Evolutionary conservation across 2,888 invertebrate genomes (phyloP).

Genomic region (Netelia inedita): DNA sequence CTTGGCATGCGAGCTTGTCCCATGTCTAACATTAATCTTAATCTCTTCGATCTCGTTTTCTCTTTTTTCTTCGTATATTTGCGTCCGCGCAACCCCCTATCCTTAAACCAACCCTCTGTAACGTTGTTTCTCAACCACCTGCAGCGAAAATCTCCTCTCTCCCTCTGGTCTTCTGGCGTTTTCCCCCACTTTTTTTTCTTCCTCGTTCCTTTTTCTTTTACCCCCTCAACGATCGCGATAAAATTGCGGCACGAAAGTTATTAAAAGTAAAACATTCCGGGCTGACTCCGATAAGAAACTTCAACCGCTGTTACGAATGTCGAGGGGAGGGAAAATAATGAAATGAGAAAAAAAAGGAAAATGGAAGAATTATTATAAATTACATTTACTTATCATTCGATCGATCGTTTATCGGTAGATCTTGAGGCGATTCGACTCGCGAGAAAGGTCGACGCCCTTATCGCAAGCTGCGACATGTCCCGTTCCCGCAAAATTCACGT

Average conservation of each 20-base stretch:
- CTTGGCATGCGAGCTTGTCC: slow-evolving; percentile 18
- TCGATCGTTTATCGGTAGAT: background rate
- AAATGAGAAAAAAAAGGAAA: background rate
- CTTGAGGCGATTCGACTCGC: background rate
- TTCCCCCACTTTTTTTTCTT: background rate
- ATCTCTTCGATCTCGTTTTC: slow-evolving; percentile 28
- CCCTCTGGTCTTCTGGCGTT: background rate
- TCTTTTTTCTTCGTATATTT: background rate
- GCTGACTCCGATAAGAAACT: slow-evolving; percentile 24
- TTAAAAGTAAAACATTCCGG: slow-evolving; percentile 4
- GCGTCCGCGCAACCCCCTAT: background rate
- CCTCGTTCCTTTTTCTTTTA: background rate
- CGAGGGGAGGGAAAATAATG: background rate
- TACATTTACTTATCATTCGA: background rate
- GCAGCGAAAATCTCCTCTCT: slow-evolving; percentile 5
- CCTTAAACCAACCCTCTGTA: background rate
- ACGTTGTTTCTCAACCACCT: background rate
- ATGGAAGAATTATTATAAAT: background rate
- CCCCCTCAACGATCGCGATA: background rate
- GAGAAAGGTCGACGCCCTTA: background rate
- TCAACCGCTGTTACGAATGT: slow-evolving; percentile 6
- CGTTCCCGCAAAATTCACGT: too few relatives aligned
- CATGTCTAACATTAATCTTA: slow-evolving; percentile 41
- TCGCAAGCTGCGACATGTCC: too few relatives aligned
- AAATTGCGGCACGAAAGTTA: slow-evolving; percentile 28